Evolutionary conservation across 2,888 invertebrate species (phyloP), one percentile per base, ranked within the genome.

Genomic region (Nephrocerus scutellatus): DNA sequence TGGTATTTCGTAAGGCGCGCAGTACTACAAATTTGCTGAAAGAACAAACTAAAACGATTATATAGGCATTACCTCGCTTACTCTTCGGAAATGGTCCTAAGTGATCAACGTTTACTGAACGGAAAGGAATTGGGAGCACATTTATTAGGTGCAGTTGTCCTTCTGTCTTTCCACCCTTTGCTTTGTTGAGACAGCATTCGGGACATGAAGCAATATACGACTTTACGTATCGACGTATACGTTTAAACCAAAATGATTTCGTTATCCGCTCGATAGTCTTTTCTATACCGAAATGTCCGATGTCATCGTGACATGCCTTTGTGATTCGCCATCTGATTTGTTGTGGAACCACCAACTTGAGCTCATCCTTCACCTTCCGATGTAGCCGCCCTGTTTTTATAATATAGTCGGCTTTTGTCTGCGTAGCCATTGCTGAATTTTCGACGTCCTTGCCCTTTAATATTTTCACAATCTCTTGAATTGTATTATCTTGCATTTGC

Each of bases 241-340:
- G 41, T 6, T 45, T 45, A 35, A 54, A 50, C 50, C 48, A 52
- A 36, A 46, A 52, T 23, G 48, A 22, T 24, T 32, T 30, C 30
- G 23, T 50, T 46, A 0, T 12, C 9, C 29, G 14, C 6, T 15
- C 15, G 2, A 41, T 12, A 6, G 41, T 38, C 19, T 34, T 33
- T 10, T 34, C 29, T 3, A 39, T 3, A 3, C 19, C 29, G 9
- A 41, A 31, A 23, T 41, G 35, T 30, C 34, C 28, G n/a, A 10
- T n/a, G 14, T 28, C 41, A 12, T 42, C 41, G 13, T 38, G 33
- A 14, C 22, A 32, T 6, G 37, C 8, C n/a, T 15, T 26, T 2
- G 37, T 15, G 1, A 40, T 24, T 2, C 40, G 19, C 40, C 35
- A 40, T 7, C 40, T 29, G 1, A 40, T 16, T 13, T 7, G 10